phyloP scores from a whole-genome alignment of 1,140 invertebrate species.

The Temnothorax longispinosus region DNA sequence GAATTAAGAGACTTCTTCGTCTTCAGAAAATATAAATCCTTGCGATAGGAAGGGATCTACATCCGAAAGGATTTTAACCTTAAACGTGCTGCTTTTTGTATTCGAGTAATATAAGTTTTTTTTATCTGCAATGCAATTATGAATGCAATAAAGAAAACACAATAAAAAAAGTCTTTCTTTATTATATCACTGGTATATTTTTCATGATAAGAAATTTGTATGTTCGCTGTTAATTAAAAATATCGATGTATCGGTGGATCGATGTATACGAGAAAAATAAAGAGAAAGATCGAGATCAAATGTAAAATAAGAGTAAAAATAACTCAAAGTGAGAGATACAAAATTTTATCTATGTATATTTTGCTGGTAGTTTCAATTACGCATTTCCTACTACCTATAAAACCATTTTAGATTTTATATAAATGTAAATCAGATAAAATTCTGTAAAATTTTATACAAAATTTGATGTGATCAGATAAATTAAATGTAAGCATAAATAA shows the following conservation, averaged over 20 bases:
- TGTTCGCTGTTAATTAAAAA: not conserved
- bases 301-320: not conserved
- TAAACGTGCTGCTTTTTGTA: not conserved
- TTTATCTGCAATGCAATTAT: not conserved
- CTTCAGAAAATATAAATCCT: not conserved
- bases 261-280: not conserved
- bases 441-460: not conserved
- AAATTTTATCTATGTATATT: not conserved
- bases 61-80: not conserved
- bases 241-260: not conserved
- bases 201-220: not conserved
- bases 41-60: not conserved
- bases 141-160: not conserved
- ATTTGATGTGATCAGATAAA: not conserved
- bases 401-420: not conserved
- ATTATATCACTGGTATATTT: not conserved
- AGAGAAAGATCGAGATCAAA: not conserved
- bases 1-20: not conserved
- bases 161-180: not conserved
- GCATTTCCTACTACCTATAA: not conserved
- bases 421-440: not conserved
- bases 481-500: not conserved
- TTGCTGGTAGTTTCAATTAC: not conserved
- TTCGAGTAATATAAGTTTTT: not conserved
- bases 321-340: not conserved